Evolutionary conservation across 2,797 vertebrate genomes (phyloP).

Genomic region (Crenichthys baileyi): DNA sequence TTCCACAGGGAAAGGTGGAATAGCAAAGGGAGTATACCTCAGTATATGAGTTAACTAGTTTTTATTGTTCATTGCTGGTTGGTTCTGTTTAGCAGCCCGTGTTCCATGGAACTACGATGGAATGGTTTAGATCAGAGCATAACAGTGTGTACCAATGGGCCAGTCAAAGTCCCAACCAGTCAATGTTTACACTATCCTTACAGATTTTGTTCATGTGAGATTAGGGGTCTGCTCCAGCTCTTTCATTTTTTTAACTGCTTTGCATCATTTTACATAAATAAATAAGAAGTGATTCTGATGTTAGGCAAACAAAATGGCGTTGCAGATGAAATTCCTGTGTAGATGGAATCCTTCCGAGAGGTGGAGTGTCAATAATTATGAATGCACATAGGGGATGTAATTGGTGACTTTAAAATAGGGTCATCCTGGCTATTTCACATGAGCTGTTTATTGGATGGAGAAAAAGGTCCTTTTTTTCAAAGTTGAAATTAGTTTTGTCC

Average conservation of each 20-base stretch:
- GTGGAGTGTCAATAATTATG: constrained; percentile 76
- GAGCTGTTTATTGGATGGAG: constrained; percentile 44
- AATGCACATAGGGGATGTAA: constrained; percentile 68
- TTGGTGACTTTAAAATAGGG: constrained; percentile 72
- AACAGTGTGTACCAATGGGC: neutral
- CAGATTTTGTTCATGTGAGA: constrained; percentile 53
- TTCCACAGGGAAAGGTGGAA: too few species aligned
- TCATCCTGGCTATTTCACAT: constrained; percentile 62
- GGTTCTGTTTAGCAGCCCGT: neutral
- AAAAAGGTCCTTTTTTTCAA: constrained; percentile 56
- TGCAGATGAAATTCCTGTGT: constrained; percentile 70
- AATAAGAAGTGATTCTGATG: constrained; percentile 77
- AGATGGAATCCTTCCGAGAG: constrained; percentile 70
- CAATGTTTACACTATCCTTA: constrained; percentile 33
- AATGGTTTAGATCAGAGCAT: neutral
- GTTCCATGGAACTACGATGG: neutral
- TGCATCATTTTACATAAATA: constrained; percentile 81
- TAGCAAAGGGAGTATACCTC: too few species aligned
- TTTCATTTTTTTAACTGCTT: constrained; percentile 76
- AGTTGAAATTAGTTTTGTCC: constrained; percentile 36
- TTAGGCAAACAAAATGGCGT: constrained; percentile 82
- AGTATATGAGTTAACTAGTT: neutral
- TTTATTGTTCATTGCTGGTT: neutral
- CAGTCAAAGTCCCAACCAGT: neutral
- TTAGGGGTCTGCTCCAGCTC: constrained; percentile 60